These are phyloP conservation scores for Zaprionus lineosus DNA, from an alignment of 2,888 invertebrate genomes.

Conservation along the genomic window DNA sequence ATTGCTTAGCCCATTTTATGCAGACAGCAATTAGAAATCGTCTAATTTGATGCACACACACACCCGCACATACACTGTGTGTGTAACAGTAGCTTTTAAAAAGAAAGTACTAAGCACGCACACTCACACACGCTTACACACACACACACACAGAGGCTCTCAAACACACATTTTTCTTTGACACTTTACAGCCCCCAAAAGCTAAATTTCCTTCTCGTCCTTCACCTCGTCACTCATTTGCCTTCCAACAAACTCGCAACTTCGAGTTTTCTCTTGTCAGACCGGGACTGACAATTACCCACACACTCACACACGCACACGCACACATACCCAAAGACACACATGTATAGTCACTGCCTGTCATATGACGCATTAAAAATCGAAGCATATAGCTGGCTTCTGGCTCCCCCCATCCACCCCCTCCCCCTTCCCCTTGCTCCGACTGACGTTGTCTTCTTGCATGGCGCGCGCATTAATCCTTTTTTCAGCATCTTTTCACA, in stretches of 20 bases:
- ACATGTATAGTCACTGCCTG: conserved; percentile 35
- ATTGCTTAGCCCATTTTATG: too few relatives aligned
- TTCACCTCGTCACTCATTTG: neutral
- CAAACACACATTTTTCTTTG: conserved; percentile 64
- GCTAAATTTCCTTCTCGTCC: conserved; percentile 13
- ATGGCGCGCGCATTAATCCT: conserved; percentile 75
- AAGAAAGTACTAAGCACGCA: conserved; percentile 52
- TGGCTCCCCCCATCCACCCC: neutral
- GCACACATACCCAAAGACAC: conserved; percentile 1
- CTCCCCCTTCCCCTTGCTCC: neutral
- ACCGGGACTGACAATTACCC: conserved; percentile 54
- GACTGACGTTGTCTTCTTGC: conserved; percentile 43
- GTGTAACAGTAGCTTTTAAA: conserved; percentile 51
- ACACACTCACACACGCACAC: conserved; percentile 15
- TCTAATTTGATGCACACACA: conserved; percentile 65
- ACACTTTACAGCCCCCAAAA: conserved; percentile 57
- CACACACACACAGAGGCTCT: too few relatives aligned
- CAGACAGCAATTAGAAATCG: conserved; percentile 69
- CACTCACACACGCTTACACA: too few relatives aligned
- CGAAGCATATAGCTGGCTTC: conserved; percentile 60
- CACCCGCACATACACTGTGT: conserved; percentile 1
- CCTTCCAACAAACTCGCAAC: conserved; percentile 14
- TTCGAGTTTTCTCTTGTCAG: conserved; percentile 29
- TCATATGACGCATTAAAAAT: conserved; percentile 77
- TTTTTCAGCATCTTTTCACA: conserved; percentile 77